A percentile compares a stretch with the other conserved stretches of the same genome.
phyloP scores from a whole-genome alignment of 2,797 vertebrate species.

The Eremophila alpestris region DNA sequence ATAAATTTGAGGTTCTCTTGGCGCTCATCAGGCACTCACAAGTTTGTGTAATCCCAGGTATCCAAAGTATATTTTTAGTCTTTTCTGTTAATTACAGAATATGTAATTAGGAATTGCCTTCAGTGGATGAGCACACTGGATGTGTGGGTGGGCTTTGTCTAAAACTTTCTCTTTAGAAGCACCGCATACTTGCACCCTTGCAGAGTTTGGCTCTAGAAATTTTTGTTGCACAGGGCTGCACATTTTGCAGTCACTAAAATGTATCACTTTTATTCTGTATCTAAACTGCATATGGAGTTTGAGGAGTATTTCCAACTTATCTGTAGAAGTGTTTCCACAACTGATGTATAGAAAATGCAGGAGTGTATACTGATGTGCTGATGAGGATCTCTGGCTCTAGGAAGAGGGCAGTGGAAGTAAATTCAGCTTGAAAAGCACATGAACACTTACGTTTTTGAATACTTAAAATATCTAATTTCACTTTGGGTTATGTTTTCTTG shows the following conservation, averaged over 20 bases:
- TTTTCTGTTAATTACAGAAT: background rate
- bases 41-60: background rate
- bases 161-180: background rate
- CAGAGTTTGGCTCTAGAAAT: background rate
- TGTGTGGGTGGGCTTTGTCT: background rate
- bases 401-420: background rate
- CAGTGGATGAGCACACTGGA: background rate
- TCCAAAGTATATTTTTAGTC: background rate
- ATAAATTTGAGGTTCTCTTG: background rate
- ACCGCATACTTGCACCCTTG: background rate
- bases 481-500: background rate
- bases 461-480: background rate
- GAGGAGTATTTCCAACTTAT: background rate
- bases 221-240: background rate
- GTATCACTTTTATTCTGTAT: background rate
- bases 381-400: background rate
- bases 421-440: background rate
- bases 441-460: background rate
- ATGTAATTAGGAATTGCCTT: background rate
- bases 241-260: background rate
- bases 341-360: background rate
- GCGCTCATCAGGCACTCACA: background rate
- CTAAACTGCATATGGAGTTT: background rate
- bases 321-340: background rate
- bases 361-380: background rate